Conservation (phyloP, 2,113 vertebrate genomes). For the Atrichornis clamosus region DNA sequence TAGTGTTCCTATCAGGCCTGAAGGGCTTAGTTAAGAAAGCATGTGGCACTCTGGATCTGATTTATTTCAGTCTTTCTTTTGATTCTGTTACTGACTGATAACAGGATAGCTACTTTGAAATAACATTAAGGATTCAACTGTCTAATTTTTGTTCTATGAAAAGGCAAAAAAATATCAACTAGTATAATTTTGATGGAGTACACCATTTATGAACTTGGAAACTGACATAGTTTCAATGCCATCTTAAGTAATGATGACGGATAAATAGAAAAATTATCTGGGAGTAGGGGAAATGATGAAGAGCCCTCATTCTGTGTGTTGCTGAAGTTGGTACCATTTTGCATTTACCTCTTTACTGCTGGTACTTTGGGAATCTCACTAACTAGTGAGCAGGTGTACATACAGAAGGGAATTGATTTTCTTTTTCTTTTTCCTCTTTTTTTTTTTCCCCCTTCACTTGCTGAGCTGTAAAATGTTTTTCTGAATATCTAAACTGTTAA, state of each 20-base stretch:
- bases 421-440: neutral
- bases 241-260: neutral
- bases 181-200: neutral
- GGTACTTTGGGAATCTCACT: neutral
- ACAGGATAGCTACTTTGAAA: neutral
- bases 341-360: neutral
- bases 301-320: neutral
- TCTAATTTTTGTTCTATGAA: neutral
- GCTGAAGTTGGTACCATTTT: neutral
- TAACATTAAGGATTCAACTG: neutral
- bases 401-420: neutral
- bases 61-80: neutral
- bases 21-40: neutral
- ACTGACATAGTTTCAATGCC: neutral
- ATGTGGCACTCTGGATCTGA: neutral
- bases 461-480: neutral
- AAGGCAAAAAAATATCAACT: neutral
- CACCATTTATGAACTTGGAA: neutral
- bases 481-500: neutral
- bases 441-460: rapidly evolving
- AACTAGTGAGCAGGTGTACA: neutral
- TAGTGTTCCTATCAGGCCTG: neutral
- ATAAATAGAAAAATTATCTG: neutral
- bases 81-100: neutral
- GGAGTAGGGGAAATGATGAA: neutral